Conservation (phyloP, 2,797 vertebrate species). For the Rhadinocentrus ornatus region DNA sequence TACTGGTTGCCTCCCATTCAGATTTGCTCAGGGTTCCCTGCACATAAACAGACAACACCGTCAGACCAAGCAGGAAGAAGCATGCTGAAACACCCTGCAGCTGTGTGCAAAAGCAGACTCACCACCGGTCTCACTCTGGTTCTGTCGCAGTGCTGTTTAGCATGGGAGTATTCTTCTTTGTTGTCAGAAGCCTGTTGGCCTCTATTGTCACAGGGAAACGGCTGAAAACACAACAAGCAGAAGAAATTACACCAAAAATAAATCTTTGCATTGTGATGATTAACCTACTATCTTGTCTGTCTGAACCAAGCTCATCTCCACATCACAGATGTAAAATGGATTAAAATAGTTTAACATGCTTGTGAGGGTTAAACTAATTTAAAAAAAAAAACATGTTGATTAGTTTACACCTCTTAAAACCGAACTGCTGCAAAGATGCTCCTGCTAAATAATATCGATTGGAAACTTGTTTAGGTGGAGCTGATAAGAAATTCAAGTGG, state of each 20-base stretch:
- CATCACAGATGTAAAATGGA: not conserved
- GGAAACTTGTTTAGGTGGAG: not conserved
- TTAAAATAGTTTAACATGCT: not conserved
- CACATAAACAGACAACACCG: constrained; percentile 21
- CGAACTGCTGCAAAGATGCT: not conserved
- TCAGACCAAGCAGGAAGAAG: not conserved
- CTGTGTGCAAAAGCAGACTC: constrained; percentile 1
- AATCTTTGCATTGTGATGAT: not conserved
- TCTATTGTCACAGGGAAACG: constrained; percentile 50
- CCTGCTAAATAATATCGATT: not conserved
- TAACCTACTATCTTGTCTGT: not conserved
- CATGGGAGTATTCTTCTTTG: constrained; percentile 61
- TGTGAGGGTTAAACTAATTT: not conserved
- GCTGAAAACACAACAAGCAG: constrained; percentile 38
- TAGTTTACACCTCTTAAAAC: not conserved
- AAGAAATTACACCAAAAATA: not conserved
- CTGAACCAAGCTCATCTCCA: not conserved
- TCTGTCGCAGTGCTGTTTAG: constrained; percentile 50
- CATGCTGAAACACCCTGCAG: not conserved
- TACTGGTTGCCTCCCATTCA: constrained; percentile 97
- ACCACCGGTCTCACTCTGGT: constrained; percentile 48
- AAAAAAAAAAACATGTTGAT: not conserved
- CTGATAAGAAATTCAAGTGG: no score
- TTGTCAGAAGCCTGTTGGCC: constrained; percentile 32
- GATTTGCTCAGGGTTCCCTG: constrained; percentile 96